These are phyloP conservation scores for Capricornis sumatraensis DNA, from an alignment of 2,113 vertebrate genomes.

Conservation along the genomic window DNA sequence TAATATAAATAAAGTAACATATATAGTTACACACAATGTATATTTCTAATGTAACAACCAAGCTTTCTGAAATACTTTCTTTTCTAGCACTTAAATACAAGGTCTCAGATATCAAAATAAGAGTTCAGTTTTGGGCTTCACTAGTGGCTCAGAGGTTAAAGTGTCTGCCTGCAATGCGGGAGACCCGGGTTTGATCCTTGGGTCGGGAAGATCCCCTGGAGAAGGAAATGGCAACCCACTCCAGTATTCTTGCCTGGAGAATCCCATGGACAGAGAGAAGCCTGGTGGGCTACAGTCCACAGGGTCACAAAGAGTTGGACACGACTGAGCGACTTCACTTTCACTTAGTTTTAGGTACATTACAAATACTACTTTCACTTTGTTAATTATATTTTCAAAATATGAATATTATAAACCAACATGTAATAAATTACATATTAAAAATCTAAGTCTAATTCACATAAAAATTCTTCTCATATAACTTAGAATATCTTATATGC, in stretches of 20 bases:
- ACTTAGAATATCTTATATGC: not conserved
- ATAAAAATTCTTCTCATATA: not conserved
- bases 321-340: too few relatives aligned
- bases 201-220: too few relatives aligned
- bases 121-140: not conserved
- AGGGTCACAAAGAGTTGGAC: too few relatives aligned
- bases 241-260: too few relatives aligned
- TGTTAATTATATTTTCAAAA: conserved; percentile 3
- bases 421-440: not conserved
- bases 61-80: not conserved
- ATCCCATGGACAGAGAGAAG: too few relatives aligned
- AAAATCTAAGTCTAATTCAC: not conserved
- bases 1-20: not conserved
- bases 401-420: not conserved
- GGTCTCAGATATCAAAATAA: not conserved
- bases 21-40: not conserved
- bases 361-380: not conserved
- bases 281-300: too few relatives aligned
- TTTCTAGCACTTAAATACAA: not conserved
- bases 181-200: too few relatives aligned
- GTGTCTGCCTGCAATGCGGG: too few relatives aligned
- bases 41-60: not conserved
- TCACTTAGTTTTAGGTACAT: not conserved
- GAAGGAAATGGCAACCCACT: too few relatives aligned
- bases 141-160: too few relatives aligned